Conservation (phyloP, 2,888 invertebrate genomes). For the Dinocampus coccinellae region DNA sequence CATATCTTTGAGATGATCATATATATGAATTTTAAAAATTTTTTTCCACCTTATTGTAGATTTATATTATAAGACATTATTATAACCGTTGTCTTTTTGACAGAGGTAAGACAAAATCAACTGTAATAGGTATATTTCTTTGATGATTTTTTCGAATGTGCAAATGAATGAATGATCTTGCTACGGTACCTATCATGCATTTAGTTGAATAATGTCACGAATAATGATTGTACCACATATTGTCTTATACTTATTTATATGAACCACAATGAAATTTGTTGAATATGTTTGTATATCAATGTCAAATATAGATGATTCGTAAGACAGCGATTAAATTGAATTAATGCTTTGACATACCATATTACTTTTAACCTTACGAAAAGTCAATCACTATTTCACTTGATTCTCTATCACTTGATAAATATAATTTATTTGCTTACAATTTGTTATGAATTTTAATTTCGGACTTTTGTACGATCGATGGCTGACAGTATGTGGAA, state of each 20-base stretch:
- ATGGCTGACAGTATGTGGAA: slow-evolving; percentile 63
- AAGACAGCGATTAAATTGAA: not conserved
- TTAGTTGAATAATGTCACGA: no score
- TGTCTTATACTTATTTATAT: not conserved
- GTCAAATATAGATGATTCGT: not conserved
- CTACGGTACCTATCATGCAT: not conserved
- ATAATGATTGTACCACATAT: no score
- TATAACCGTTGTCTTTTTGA: no score
- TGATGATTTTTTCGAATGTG: no score
- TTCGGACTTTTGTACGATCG: slow-evolving; percentile 53
- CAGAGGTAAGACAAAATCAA: no score
- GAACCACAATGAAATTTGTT: not conserved
- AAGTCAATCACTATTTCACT: not conserved
- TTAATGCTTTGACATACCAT: slow-evolving; percentile 33
- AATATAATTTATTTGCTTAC: slow-evolving; percentile 12
- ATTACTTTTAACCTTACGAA: slow-evolving; percentile 27
- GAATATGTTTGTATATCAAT: not conserved
- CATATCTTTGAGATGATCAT: no score
- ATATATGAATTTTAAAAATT: no score
- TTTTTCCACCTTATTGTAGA: no score
- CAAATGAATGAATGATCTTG: no score
- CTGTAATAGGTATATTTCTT: no score
- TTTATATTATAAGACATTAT: no score
- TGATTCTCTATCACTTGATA: slow-evolving; percentile 1
- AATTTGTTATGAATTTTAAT: slow-evolving; percentile 34